Conservation (phyloP, 2,113 vertebrate genomes). For the Meles meles region DNA sequence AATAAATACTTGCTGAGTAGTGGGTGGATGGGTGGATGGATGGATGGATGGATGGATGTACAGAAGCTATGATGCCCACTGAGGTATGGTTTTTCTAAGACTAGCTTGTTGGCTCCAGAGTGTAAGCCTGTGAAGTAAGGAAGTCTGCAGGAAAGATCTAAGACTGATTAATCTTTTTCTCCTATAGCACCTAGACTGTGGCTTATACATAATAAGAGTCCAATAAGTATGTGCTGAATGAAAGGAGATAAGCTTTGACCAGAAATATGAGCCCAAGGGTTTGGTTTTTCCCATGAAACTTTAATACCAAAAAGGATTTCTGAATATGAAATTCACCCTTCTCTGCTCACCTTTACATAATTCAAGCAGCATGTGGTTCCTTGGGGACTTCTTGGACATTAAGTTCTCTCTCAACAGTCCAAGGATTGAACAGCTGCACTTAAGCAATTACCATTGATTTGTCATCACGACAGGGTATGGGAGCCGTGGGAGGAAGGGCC, state of each 20-base stretch:
- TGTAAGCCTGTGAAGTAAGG: neutral
- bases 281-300: constrained; percentile 67
- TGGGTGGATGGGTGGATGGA: neutral
- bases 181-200: neutral
- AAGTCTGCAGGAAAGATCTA: neutral
- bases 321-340: constrained; percentile 68
- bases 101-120: neutral
- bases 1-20: neutral
- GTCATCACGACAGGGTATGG: neutral
- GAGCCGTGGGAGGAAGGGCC: neutral
- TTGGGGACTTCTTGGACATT: constrained; percentile 70
- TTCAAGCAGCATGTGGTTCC: constrained; percentile 60
- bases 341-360: constrained; percentile 66
- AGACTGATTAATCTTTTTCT: constrained; percentile 14
- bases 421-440: constrained; percentile 62
- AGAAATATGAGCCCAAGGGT: constrained; percentile 54
- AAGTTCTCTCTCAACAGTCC: constrained; percentile 64
- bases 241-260: constrained; percentile 57
- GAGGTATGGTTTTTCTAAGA: neutral
- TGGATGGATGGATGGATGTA: neutral
- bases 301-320: constrained; percentile 69
- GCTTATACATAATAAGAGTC: constrained; percentile 50
- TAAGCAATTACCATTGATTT: constrained; percentile 68
- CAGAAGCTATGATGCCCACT: no score
- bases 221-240: constrained; percentile 52